phyloP scores from a whole-genome alignment of 2,113 vertebrate species.

The Dicrurus megarhynchus region DNA sequence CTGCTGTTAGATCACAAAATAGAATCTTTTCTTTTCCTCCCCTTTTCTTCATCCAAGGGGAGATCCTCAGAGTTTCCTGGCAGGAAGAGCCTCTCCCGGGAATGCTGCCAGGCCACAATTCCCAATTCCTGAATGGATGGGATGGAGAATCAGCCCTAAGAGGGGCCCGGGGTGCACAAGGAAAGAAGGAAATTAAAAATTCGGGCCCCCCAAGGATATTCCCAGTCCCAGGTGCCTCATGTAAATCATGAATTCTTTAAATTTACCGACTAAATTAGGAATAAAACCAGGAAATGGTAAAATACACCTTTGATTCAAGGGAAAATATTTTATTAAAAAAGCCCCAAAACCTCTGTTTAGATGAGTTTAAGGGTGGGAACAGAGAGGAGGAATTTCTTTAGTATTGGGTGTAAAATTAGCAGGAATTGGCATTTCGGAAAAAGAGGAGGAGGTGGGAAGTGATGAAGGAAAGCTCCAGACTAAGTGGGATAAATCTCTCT shows the following conservation, averaged over 20 bases:
- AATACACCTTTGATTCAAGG: neutral
- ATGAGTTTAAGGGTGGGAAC: neutral
- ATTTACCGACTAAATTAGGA: neutral
- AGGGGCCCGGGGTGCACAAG: neutral
- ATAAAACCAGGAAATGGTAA: neutral
- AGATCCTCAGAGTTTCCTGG: fast-evolving
- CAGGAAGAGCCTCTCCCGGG: neutral
- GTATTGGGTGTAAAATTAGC: neutral
- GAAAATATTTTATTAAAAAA: neutral
- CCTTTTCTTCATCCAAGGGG: neutral
- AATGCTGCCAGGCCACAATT: neutral
- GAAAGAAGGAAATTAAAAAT: neutral
- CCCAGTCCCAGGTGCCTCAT: neutral
- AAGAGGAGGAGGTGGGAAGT: neutral
- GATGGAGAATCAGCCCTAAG: neutral
- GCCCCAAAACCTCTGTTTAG: neutral
- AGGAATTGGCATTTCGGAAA: neutral
- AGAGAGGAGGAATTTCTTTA: neutral
- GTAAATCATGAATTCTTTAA: neutral
- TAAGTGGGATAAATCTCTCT: neutral
- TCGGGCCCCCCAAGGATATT: fast-evolving
- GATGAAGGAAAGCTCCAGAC: neutral
- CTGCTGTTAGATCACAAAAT: neutral
- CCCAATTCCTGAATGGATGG: fast-evolving
- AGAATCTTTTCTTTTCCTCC: neutral